phyloP scores from a whole-genome alignment of 2,113 vertebrate species.

The Emydura subglobosa region DNA sequence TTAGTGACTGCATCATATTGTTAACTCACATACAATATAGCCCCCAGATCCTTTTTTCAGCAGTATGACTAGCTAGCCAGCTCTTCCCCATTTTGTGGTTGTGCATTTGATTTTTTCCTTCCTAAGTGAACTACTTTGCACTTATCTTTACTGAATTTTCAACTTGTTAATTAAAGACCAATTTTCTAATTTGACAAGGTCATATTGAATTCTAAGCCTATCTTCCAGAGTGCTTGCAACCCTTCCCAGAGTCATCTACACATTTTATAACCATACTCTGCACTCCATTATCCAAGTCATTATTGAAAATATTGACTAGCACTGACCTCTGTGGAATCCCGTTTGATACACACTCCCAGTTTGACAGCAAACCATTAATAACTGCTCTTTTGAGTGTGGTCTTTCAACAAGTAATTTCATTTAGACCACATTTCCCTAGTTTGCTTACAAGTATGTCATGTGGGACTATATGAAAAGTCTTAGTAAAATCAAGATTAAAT shows the following conservation, averaged over 20 bases:
- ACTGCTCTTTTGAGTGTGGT: background rate
- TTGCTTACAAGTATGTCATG: background rate
- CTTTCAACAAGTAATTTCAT: background rate
- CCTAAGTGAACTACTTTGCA: background rate
- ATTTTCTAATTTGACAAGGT: background rate
- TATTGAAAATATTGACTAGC: background rate
- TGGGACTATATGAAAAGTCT: background rate
- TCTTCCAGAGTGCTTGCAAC: background rate
- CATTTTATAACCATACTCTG: background rate
- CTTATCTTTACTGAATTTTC: background rate
- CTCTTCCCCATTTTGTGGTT: background rate
- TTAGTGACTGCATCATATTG: background rate
- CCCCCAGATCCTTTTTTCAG: background rate
- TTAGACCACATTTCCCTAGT: background rate
- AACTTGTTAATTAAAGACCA: background rate
- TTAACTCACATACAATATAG: background rate
- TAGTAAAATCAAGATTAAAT: background rate
- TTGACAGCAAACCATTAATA: background rate
- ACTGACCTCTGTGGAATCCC: background rate
- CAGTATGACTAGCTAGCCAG: background rate
- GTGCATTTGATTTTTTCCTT: background rate
- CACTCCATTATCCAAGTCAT: background rate
- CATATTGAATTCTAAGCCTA: background rate
- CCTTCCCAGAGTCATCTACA: background rate
- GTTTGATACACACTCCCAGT: background rate